Evolutionary conservation across 2,797 vertebrate genomes (phyloP).

Genomic region (Lepus oiostolus): DNA sequence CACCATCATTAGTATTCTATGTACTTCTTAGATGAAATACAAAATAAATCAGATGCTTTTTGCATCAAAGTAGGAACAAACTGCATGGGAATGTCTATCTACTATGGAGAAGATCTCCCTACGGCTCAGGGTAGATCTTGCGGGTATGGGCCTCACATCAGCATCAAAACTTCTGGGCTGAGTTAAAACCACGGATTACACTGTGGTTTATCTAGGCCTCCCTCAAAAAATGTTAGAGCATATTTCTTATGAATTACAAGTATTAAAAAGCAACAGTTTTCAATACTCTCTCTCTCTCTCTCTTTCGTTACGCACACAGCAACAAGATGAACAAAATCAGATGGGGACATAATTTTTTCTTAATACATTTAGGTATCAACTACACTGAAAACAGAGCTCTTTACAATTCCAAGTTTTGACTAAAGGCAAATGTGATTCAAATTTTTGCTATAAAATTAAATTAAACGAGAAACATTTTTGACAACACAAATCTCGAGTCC

Average conservation of each 20-base stretch:
- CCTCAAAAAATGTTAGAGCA: constrained; percentile 17
- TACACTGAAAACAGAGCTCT: constrained; percentile 9
- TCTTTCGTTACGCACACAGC: not conserved
- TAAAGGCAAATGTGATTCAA: not conserved
- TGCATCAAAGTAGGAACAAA: not conserved
- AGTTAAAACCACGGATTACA: constrained; percentile 55
- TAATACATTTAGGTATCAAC: not conserved
- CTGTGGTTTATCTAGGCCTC: constrained; percentile 23
- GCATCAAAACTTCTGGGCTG: not conserved
- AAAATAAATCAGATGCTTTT: constrained; percentile 31
- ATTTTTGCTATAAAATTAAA: constrained; percentile 16
- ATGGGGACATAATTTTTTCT: not conserved
- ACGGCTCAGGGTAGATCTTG: not conserved
- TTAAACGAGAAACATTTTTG: not conserved
- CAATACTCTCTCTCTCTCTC: not conserved
- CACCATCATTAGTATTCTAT: not conserved
- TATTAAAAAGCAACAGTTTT: not conserved
- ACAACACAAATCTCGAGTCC: not conserved
- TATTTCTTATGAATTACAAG: constrained; percentile 18
- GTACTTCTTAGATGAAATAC: not conserved
- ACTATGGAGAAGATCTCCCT: constrained; percentile 7
- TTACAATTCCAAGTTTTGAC: not conserved
- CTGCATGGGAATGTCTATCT: not conserved
- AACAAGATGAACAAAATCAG: not conserved
- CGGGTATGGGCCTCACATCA: not conserved